Conservation (phyloP, 2,797 vertebrate genomes). For the Artibeus jamaicensis region DNA sequence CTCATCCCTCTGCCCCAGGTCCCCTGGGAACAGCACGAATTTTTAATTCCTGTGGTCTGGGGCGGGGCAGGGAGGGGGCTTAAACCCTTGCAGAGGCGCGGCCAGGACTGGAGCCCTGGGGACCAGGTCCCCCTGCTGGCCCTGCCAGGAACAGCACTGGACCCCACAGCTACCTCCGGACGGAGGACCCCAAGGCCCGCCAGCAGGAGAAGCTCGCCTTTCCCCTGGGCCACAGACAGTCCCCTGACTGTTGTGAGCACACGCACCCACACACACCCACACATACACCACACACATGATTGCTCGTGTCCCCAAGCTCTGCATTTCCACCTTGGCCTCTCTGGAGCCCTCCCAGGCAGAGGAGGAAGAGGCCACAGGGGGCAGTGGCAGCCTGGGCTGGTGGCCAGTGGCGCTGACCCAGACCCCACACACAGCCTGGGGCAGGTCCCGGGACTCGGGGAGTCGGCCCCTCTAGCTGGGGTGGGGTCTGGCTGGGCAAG, state of each 20-base stretch:
- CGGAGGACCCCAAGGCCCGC: accelerated
- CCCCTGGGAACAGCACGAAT: neutral
- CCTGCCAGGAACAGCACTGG: neutral
- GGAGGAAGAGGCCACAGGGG: neutral
- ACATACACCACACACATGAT: neutral
- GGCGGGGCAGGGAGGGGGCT: neutral
- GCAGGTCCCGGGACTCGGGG: neutral
- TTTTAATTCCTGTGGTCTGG: neutral
- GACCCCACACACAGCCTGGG: neutral
- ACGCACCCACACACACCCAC: too few species aligned
- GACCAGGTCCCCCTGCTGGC: constrained; percentile 58
- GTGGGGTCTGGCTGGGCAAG: accelerated
- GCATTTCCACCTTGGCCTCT: neutral
- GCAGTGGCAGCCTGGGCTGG: accelerated
- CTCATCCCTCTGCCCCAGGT: neutral
- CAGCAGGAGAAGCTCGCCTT: neutral
- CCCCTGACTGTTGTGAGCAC: too few species aligned
- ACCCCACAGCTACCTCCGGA: accelerated
- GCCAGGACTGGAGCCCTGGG: neutral
- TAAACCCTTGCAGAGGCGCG: neutral
- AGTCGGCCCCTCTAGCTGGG: accelerated
- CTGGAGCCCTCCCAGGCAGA: neutral
- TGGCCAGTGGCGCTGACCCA: accelerated
- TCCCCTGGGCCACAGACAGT: neutral
- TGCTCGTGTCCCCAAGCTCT: neutral